Evolutionary conservation across 2,113 vertebrate species (phyloP), one percentile per base, ranked within the genome.

Genomic region (Cynocephalus volans): DNA sequence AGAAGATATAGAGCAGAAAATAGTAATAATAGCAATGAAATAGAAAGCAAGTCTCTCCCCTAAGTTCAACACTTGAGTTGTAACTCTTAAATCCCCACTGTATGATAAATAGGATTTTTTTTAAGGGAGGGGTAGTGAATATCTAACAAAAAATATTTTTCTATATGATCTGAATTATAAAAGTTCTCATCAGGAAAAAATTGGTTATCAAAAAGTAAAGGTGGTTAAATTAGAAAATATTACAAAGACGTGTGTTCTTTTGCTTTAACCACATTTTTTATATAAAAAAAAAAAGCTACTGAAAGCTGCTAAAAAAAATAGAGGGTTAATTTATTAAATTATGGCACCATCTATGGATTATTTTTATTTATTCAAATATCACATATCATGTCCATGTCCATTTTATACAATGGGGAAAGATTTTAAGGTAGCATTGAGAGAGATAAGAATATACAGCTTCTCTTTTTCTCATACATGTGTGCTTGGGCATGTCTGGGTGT

Each of bases 381-480:
- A 54, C 26, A 17, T 28, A 52, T 13, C 2, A n/a, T 50, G 5
- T 21, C 10, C 24, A 64, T 64, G 7, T 65, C 45, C n/a, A 26
- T 26, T 26, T 75, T 76, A 56, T 17, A 5, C 15, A 87, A 19
- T 67, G n/a, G 41, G 7, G 18, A 45, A 52, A 93, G n/a, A 76
- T 28, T n/a, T 79, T 64, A 69, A 50, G 4, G 10, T 24, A 28
- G 41, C 26, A 73, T 33, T 58, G 6, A 41, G 64, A 45, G 19
- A 75, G 56, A 62, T 50, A 62, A 60, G 15, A 24, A 50, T 76
- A 18, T 31, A 73, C 58, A 60, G 21, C 5, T 13, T 81, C n/a
- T 60, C 1, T 26, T 15, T 14, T 1, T 28, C 56, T 45, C 2
- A 1, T 45, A 4, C 9, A 28, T 31, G 6, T 45, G 67, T n/a